These are phyloP conservation scores for zebrafish (Danio rerio) DNA, from an alignment of 2,113 vertebrate species.

Conservation along the genomic window DNA sequence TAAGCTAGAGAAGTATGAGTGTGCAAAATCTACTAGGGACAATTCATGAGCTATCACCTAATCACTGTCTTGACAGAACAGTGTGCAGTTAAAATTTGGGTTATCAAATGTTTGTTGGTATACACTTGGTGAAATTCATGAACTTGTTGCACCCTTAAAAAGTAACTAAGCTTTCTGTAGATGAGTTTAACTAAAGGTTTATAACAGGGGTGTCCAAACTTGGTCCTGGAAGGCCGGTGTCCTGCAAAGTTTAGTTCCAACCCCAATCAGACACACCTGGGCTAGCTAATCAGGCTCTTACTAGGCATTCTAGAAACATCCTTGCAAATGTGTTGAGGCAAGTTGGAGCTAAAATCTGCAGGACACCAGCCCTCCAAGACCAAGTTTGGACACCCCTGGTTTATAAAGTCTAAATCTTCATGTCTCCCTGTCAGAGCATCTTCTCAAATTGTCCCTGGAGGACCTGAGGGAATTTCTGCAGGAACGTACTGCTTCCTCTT, in stretches of 20 bases:
- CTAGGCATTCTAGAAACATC: too few species aligned
- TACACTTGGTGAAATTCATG: neutral
- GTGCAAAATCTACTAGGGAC: neutral
- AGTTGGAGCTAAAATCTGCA: too few species aligned
- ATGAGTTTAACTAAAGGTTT: neutral
- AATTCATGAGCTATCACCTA: neutral
- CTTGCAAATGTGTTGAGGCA: too few species aligned
- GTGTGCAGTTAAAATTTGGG: neutral
- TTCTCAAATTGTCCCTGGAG: constrained; percentile 83
- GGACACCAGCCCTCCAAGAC: too few species aligned
- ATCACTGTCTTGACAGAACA: neutral
- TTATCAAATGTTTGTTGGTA: neutral
- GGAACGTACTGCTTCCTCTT: constrained; percentile 79
- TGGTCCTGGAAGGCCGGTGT: too few species aligned
- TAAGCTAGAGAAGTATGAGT: neutral
- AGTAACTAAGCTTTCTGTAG: neutral
- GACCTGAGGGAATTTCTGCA: constrained; percentile 88
- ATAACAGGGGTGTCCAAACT: neutral
- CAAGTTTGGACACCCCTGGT: too few species aligned
- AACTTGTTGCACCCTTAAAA: neutral
- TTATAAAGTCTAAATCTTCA: neutral
- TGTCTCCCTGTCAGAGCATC: constrained; percentile 71
- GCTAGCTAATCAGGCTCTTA: too few species aligned
- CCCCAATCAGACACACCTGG: too few species aligned
- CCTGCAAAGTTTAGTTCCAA: too few species aligned